A percentile compares a stretch with the other conserved stretches of the same genome.
These are phyloP conservation scores for Mus pahari DNA, from an alignment of 2,113 vertebrate species.

Conservation along the genomic window DNA sequence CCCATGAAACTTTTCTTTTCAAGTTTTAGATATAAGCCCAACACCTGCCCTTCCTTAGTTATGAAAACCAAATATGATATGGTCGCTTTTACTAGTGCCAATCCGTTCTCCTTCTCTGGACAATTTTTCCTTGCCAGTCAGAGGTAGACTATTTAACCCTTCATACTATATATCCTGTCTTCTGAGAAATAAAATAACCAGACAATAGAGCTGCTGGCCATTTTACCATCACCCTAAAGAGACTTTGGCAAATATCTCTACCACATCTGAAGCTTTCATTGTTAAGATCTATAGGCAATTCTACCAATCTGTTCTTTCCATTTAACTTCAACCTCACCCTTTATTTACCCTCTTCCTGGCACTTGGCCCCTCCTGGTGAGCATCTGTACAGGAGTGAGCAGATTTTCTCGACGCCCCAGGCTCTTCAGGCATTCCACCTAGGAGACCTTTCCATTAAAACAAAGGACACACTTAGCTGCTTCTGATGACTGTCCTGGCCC, in stretches of 20 bases:
- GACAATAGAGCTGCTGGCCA: not conserved
- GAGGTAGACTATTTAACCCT: not conserved
- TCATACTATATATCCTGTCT: not conserved
- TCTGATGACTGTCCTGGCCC: not conserved
- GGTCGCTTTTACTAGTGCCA: not conserved
- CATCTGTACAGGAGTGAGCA: not conserved
- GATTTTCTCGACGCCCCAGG: not conserved
- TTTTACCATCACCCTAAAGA: not conserved
- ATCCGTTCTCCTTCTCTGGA: constrained; percentile 20
- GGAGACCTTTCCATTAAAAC: constrained; percentile 24
- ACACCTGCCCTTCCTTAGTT: not conserved
- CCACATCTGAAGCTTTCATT: not conserved
- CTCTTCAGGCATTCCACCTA: not conserved
- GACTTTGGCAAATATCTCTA: not conserved
- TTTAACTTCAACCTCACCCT: not conserved
- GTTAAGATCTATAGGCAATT: not conserved
- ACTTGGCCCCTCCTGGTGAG: not conserved
- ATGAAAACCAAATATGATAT: not conserved
- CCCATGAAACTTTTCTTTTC: not conserved
- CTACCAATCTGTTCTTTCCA: not conserved
- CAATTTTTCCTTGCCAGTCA: constrained; percentile 16
- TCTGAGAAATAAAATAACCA: constrained; percentile 33
- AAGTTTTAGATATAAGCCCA: not conserved
- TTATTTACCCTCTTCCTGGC: not conserved
- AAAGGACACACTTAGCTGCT: not conserved